Conservation (phyloP, 2,888 invertebrate genomes). For the Tortrix viridana region DNA sequence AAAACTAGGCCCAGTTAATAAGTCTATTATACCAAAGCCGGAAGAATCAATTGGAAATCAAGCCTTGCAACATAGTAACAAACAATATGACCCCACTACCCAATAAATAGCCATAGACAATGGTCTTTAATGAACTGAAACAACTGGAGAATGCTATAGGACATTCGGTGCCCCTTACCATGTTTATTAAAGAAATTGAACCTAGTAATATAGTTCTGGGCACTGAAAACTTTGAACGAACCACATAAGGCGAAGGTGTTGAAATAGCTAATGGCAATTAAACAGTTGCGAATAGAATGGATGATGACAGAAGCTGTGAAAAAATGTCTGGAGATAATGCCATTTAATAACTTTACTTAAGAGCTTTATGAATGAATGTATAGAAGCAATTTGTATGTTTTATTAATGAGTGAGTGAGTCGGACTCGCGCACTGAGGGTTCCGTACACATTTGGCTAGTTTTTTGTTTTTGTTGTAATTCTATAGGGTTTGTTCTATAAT, state of each 20-base stretch:
- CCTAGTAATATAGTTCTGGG: no score
- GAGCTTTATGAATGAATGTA: no score
- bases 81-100: constrained; percentile 44
- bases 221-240: constrained; percentile 45
- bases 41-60: constrained; percentile 43
- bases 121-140: constrained; percentile 51
- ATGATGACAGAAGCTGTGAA: constrained; percentile 28
- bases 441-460: no score
- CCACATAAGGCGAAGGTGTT: constrained; percentile 50
- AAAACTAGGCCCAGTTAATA: constrained; percentile 17
- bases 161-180: no score
- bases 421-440: no score
- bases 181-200: no score
- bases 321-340: neutral
- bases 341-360: no score
- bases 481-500: no score
- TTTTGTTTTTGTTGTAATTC: no score
- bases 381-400: no score
- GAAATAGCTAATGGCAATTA: constrained; percentile 43
- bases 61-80: constrained; percentile 40
- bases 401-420: no score
- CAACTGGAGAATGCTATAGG: constrained; percentile 40
- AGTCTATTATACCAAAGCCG: constrained; percentile 27
- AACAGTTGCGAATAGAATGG: constrained; percentile 17
- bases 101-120: constrained; percentile 52